Conservation (phyloP, 2,888 invertebrate species). For the Plemyria rubiginata region DNA sequence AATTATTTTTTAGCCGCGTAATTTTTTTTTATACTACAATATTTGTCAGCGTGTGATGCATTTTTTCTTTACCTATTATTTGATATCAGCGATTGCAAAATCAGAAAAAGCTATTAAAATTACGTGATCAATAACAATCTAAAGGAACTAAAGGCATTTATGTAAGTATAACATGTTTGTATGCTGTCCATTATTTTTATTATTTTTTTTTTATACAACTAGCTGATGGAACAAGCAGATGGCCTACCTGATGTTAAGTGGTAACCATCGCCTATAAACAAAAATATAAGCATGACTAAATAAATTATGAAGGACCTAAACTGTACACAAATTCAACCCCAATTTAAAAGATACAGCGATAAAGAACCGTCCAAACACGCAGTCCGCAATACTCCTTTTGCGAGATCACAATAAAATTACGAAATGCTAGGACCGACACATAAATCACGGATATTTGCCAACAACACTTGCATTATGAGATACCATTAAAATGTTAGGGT, state of each 20-base stretch:
- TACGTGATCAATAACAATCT: too few species aligned
- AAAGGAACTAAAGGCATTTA: too few species aligned
- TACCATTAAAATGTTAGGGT: conserved; percentile 57
- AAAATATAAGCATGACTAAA: background rate
- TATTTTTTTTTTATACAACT: too few species aligned
- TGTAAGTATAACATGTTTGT: too few species aligned
- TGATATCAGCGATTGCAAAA: too few species aligned
- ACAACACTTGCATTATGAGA: conserved; percentile 44
- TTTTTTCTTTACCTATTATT: conserved; percentile 26
- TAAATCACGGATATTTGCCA: conserved; percentile 46
- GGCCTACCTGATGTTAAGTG: too few species aligned
- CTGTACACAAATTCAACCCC: background rate
- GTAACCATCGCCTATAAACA: too few species aligned
- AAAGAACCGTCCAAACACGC: conserved; percentile 1
- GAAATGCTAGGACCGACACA: conserved; percentile 34
- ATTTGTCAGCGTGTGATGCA: conserved; percentile 42
- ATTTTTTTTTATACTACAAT: conserved; percentile 59
- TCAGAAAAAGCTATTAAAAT: too few species aligned
- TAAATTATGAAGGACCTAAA: background rate
- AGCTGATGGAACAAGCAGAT: too few species aligned
- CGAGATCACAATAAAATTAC: conserved; percentile 38
- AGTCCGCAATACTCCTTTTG: conserved; percentile 21
- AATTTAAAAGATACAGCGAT: conserved; percentile 5
- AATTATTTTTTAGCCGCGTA: conserved; percentile 67
- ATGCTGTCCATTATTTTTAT: too few species aligned